Evolutionary conservation across 1,140 invertebrate species (phyloP), one percentile per base, ranked within the genome.

Genomic region (Cyrtorhinus lividipennis): DNA sequence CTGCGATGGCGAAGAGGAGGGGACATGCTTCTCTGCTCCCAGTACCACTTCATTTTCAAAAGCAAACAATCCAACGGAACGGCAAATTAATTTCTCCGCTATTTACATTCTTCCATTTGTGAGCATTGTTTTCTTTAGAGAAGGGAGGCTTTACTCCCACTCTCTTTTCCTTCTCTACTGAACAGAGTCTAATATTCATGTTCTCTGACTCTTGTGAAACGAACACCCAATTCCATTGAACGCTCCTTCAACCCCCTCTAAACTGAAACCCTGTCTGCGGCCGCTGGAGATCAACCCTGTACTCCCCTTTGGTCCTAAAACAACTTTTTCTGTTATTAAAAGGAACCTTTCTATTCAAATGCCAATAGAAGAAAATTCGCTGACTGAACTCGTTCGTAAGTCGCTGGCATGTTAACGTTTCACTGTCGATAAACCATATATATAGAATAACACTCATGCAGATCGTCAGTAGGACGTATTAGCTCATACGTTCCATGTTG

Each of bases 31-130:
- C 13, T 13, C 23, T 13, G 8, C 27, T 24, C 26, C 18, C 2
- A 10, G 2, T 20, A 62, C 44, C 44, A 46, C 46, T 62, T 62
- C 61, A 62, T 62, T 62, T 53, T 53, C 44, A 46, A 53, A 62
- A 62, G 61, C 46, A 62, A 62, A 62, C 61, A 62, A 26, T 23
- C 46, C 24, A 18, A 15, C 30, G 48, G 44, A 46, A 48, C 61
- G 44, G 44, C 61, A 62, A 62, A 62, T 62, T 62, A 62, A 62
- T 62, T 62, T 62, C 61, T 62, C 61, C 46, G 44, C 61, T 62
- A 62, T 62, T 62, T 62, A 62, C 61, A 62, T 62, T 62, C 46
- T 53, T 62, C 46, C 61, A 62, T 53, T 62, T 62, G 48, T 44
- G 48, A 62, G 44, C 61, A 62, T 62, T 62, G 61, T 62, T 62